These are phyloP conservation scores for Cololabis saira DNA, from an alignment of 2,113 vertebrate species.

Conservation along the genomic window DNA sequence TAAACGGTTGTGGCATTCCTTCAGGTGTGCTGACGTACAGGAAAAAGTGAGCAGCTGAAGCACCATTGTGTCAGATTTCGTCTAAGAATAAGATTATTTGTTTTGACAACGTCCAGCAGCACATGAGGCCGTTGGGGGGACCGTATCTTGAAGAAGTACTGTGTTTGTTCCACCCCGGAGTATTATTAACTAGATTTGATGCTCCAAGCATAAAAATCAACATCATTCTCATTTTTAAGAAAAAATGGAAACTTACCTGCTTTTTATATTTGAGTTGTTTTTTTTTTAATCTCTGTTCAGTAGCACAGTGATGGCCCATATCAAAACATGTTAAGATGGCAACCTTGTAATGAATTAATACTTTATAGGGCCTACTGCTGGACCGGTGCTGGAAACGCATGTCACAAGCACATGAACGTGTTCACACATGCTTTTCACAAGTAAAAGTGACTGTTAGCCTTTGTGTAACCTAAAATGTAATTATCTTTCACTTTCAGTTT, in stretches of 20 bases:
- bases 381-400: neutral
- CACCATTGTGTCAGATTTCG: neutral
- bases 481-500: constrained; percentile 1
- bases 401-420: neutral
- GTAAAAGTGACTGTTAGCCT: neutral
- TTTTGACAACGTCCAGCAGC: no score
- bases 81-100: neutral
- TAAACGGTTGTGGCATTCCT: constrained; percentile 53
- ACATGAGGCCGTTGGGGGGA: no score
- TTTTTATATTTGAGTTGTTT: no score
- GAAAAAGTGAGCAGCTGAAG: neutral
- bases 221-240: no score
- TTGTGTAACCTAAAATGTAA: neutral
- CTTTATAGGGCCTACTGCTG: neutral
- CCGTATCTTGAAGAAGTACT: no score
- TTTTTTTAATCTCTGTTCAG: no score
- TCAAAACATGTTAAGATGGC: neutral
- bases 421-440: neutral
- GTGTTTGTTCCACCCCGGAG: no score
- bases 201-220: no score
- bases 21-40: constrained; percentile 26
- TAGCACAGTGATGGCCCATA: neutral
- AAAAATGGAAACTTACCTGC: no score
- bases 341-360: neutral
- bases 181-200: no score